Conservation (phyloP, 2,888 invertebrate species). For the Ypsolopha sequella region DNA sequence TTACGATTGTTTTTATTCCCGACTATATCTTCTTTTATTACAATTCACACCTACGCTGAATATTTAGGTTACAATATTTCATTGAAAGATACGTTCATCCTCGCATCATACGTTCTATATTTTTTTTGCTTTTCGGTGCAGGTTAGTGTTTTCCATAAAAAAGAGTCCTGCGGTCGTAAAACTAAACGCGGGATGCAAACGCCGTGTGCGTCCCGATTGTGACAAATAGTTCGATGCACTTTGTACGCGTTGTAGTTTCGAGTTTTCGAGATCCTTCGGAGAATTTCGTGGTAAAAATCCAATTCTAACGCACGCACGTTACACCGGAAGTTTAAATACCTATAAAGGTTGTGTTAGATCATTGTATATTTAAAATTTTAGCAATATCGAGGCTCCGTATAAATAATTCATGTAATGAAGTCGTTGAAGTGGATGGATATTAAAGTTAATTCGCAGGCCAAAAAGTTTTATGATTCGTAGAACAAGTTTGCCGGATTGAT, state of each 20-base stretch:
- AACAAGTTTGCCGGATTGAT: too few relatives aligned
- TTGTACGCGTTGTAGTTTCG: background rate
- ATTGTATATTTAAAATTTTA: background rate
- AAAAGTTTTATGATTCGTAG: too few relatives aligned
- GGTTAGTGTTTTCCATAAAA: background rate
- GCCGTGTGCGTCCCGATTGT: background rate
- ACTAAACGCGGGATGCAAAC: background rate
- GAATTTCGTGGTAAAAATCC: background rate
- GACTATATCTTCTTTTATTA: conserved; percentile 16
- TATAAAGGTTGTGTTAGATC: background rate
- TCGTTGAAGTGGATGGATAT: too few relatives aligned
- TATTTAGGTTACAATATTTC: conserved; percentile 18
- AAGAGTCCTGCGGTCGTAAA: background rate
- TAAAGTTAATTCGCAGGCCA: too few relatives aligned
- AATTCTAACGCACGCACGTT: background rate
- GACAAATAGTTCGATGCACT: conserved; percentile 1
- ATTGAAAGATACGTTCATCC: background rate
- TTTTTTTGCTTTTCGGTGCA: too few relatives aligned
- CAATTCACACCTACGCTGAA: conserved; percentile 25
- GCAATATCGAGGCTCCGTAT: background rate
- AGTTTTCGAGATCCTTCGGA: background rate
- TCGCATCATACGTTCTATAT: too few relatives aligned
- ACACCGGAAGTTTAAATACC: background rate
- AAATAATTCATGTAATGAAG: background rate
- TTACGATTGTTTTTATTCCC: conserved; percentile 48